Base-by-base conservation (phyloP, 2,888 invertebrate genomes). In the Eilema caniola region DNA sequence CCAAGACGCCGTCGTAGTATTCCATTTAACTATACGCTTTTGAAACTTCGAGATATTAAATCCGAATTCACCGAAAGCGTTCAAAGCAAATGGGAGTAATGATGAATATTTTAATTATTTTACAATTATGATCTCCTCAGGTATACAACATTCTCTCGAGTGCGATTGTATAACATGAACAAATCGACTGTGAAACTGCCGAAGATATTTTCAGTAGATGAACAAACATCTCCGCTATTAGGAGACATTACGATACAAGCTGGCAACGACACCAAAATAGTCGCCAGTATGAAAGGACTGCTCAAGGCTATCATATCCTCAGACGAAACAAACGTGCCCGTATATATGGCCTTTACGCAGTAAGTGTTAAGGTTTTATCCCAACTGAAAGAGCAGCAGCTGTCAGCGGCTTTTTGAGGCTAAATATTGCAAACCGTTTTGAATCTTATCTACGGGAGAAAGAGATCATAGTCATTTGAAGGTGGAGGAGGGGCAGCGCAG, bases 271-370 rank as follows among this genome's bases (percentile, higher is more conserved):
- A 87, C 91, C 1, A 88, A 94, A 0, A 96, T 97, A 0, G 96
- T 97, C 0, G 97, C 97, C 80, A 96, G 96, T 67, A 94, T 95
- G 80, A 92, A 96, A 16, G 98, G 98, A 0, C 92, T 98, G 31
- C 90, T 98, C 41, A 98, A 98, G 88, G 97, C 98, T 0, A 90
- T 98, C 0, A 88, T 92, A 2, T 85, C 90, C 0, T 75, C 86
- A 0, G 87, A 87, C 14, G 94, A 93, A 0, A 82, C 77, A 25
- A 89, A 90, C n/a, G 83, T 87, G 23, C 93, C 98, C 0, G 96
- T 98, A 0, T 97, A 97, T 85, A 95, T 98, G 85, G 97, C 97
- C 88, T 98, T 97, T 92, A 96, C 97, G 0, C 97, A 97, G 95
- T 97, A 95, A 95, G 96, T 96, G 20, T 10, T 14, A n/a, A 53